Base-by-base conservation (phyloP, 2,888 invertebrate genomes). In the Cordylochernes scorpioides region DNA sequence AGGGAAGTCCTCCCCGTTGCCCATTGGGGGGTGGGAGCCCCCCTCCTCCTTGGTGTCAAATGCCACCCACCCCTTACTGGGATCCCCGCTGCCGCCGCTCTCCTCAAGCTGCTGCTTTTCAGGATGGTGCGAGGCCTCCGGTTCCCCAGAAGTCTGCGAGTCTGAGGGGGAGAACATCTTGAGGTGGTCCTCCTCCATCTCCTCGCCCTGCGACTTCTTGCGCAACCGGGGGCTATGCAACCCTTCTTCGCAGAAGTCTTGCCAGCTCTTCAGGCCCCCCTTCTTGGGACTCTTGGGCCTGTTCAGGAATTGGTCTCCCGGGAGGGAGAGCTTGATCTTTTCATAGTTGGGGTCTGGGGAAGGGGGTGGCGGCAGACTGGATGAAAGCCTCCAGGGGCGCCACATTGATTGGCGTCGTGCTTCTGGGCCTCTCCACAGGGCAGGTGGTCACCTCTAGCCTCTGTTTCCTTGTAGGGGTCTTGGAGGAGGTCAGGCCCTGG, bases 391-490 rank as follows among this genome's bases (percentile, higher is more conserved):
- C 71, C 31, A 73, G 52, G 25, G 67, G 60, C 24, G 66, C 65
- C 15, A 67, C 68, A 49, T 65, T 67, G 34, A 68, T 61, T n/a
- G 71, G 68, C 9, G 71, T 67, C 22, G 69, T 65, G 16, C 68
- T 64, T 6, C 74, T 57, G 39, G 75, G 71, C 28, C 77, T 58
- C 40, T 71, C 71, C 28, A 70, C 65, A 0, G 71, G 68, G 10
- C 37, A 36, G 4, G 39, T 41, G 9, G 32, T 36, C 3, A 42
- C 29, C 28, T 42, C 41, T 8, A 34, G 29, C n/a, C 40, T 22
- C 17, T 39, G 36, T 17, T 38, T 33, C 15, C 31, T 30, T n/a
- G 41, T 34, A 19, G 36, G 34, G 17, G 34, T 32, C 14, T 32
- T 25, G 6, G 28, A 12, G 27, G 32, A 32, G 16, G 29, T 34